These are phyloP conservation scores for Lordiphosa fenestrarum DNA, from an alignment of 2,888 invertebrate species.

Conservation along the genomic window DNA sequence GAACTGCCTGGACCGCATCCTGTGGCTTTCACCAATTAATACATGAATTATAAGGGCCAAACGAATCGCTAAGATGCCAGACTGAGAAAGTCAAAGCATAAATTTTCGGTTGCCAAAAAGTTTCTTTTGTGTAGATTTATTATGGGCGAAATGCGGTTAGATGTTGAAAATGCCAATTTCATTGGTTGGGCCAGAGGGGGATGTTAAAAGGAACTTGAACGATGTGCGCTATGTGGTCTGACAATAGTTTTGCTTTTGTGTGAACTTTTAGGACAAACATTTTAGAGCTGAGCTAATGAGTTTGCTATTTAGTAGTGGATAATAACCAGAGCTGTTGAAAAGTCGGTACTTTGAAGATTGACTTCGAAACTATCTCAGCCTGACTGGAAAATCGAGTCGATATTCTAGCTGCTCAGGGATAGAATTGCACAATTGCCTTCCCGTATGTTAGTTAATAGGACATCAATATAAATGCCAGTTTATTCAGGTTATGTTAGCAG, in stretches of 20 bases:
- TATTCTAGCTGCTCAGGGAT: too few species aligned
- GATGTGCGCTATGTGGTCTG: slow-evolving; percentile 38
- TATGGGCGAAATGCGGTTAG: slow-evolving; percentile 58
- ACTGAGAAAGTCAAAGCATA: slow-evolving; percentile 49
- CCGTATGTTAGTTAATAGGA: too few species aligned
- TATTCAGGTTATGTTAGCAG: too few species aligned
- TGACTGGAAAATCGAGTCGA: too few species aligned
- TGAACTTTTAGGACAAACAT: background rate
- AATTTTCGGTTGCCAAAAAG: slow-evolving; percentile 64
- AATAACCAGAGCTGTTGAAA: too few species aligned
- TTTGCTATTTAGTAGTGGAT: too few species aligned
- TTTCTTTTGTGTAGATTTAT: slow-evolving; percentile 64
- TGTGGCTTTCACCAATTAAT: slow-evolving; percentile 68
- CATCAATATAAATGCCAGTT: too few species aligned
- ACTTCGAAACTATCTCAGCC: too few species aligned
- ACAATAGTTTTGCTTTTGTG: slow-evolving; percentile 29
- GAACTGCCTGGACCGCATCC: slow-evolving; percentile 11
- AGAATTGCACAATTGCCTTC: too few species aligned
- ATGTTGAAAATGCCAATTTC: slow-evolving; percentile 34
- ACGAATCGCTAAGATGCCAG: slow-evolving; percentile 55
- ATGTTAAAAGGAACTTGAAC: slow-evolving; percentile 17
- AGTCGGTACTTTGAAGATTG: too few species aligned
- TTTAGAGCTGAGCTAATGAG: too few species aligned
- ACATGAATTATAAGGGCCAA: slow-evolving; percentile 65
- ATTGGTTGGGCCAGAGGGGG: slow-evolving; percentile 10